Evolutionary conservation across 2,888 invertebrate genomes (phyloP), one percentile per base, ranked within the genome.

Genomic region (Tanypteryx hageni): DNA sequence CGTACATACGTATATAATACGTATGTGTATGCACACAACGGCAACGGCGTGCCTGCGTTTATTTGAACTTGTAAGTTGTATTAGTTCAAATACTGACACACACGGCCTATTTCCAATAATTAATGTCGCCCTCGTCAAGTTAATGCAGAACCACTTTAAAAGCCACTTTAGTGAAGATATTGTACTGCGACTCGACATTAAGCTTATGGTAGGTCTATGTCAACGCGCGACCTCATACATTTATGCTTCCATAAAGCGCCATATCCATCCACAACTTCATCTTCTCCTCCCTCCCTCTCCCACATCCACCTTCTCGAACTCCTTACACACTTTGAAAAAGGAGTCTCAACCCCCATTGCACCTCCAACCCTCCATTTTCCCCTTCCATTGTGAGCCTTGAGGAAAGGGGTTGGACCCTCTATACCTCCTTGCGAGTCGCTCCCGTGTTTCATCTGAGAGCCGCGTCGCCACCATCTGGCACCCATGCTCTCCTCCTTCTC

Each of bases 361-460:
- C n/a, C n/a, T n/a, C 68, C 22, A 16, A 68, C 44, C 5, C 44
- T 44, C 44, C 44, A 3, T 44, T 5, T 44, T 5, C 44, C 44
- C 44, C 5, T 44, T 44, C 44, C 44, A 44, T 44, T 44, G 44
- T 44, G 44, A 44, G 44, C 44, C 44, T 44, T 44, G 5, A 44
- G 44, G 5, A 44, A 44, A 44, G 44, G 44, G 44, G 44, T 44
- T 44, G 44, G 44, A 44, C 44, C 44, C 44, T 5, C 44, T 44
- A 44, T 3, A 44, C 44, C 44, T 44, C 44, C 44, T 44, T 44
- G 44, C n/a, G 68, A 68, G 68, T n/a, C 16, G 16, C 64, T 14
- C 64, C 68, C 76, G 76, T 76, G 76, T 76, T 76, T 76, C 76
- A 27, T 76, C 76, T 76, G 68, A 68, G 22, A 22, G 68, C 68